Percentiles rank a stretch among this genome's conserved stretches.
These are phyloP conservation scores for Daphoenositta chrysoptera DNA, from an alignment of 2,113 vertebrate species.

Conservation along the genomic window DNA sequence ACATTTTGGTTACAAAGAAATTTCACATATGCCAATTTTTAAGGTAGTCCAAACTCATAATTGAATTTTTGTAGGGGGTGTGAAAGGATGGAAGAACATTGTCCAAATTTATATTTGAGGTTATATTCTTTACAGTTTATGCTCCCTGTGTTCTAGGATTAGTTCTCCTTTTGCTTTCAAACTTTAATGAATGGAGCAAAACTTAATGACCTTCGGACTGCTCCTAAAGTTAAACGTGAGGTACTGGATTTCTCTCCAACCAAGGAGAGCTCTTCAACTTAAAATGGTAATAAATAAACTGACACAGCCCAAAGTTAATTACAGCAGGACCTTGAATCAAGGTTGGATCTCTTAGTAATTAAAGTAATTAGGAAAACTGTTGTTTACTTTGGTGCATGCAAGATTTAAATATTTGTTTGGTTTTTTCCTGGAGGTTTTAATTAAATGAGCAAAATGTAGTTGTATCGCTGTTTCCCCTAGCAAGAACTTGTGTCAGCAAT, in stretches of 20 bases:
- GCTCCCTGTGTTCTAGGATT: not conserved
- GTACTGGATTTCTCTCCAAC: not conserved
- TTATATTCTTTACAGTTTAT: not conserved
- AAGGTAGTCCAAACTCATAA: not conserved
- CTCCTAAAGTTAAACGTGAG: not conserved
- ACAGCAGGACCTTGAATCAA: not conserved
- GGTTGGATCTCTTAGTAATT: not conserved
- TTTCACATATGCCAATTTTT: not conserved
- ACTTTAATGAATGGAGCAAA: not conserved
- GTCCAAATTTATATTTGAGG: not conserved
- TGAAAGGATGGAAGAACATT: not conserved
- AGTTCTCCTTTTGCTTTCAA: not conserved
- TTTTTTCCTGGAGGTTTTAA: not conserved
- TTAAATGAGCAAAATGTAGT: not conserved
- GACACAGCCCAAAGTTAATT: not conserved
- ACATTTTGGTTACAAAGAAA: not conserved
- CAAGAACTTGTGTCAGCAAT: not conserved
- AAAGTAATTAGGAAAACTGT: not conserved
- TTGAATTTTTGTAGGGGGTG: not conserved
- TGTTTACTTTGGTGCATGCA: not conserved
- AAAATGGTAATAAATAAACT: not conserved
- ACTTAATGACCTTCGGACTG: not conserved
- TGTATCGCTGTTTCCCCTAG: not conserved
- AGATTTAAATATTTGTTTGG: not conserved
- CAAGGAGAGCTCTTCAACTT: not conserved